Evolutionary conservation across 2,797 vertebrate species (phyloP), one percentile per base, ranked within the genome.

Genomic region (Remorina albescens): DNA sequence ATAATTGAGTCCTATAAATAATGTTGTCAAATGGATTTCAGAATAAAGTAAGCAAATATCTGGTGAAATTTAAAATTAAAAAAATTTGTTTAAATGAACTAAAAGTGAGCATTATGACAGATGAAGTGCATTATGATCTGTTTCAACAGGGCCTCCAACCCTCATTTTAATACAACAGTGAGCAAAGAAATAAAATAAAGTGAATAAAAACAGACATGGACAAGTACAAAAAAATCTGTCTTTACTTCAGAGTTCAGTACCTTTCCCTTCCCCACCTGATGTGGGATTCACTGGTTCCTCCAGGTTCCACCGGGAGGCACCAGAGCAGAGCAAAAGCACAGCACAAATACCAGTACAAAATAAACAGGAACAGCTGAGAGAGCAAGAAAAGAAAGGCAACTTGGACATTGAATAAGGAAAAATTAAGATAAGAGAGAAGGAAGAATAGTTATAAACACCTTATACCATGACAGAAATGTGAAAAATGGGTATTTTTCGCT

Each of bases 231-330:
- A 78, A 86, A 84, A 73, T 72, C 71, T 75, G 78, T 88, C 83
- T 93, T 94, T 94, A 94, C 92, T 94, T 94, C 88, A 85, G 85
- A 92, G 83, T 91, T 92, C 80, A 92, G 89, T 90, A 93, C 88
- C 90, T 91, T 90, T 89, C 83, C 83, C 81, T 90, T 89, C 73
- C 83, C 85, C 86, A 86, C 82, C 54, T 62, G 66, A 70, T 84
- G 87, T 87, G 75, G 80, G 80, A 81, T 72, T 81, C 70, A 68
- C 77, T 70, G 88, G 86, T 83, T 82, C 87, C 88, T 79, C 83
- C 76, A 56, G 74, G 68, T 81, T 90, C 85, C 90, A 93, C 93
- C 83, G 92, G 91, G 90, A 90, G 92, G 91, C 83, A 85, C 86
- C 90, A 93, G 84, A 93, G 89, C 89, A 91, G 81, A 94, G 91